Evolutionary conservation across 2,888 invertebrate species (phyloP).

Genomic region (Coremacera marginata): DNA sequence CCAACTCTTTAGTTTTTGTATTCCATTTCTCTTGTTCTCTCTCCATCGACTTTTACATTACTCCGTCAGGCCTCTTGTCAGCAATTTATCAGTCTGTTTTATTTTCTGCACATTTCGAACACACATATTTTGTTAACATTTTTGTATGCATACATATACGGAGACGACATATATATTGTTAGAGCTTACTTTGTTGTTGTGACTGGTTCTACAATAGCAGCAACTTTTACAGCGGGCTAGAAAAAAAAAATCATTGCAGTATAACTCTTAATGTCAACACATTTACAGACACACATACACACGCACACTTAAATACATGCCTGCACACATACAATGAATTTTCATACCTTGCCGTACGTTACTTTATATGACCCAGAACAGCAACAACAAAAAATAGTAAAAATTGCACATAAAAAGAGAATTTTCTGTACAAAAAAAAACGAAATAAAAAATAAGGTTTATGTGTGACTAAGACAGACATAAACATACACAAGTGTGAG

Average conservation of each 20-base stretch:
- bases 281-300: background rate
- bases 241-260: background rate
- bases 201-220: no score
- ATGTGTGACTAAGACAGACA: no score
- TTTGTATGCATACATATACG: background rate
- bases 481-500: no score
- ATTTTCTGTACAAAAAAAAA: background rate
- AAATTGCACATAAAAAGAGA: background rate
- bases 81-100: conserved; percentile 8
- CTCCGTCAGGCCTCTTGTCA: background rate
- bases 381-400: background rate
- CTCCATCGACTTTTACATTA: background rate
- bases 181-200: background rate
- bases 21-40: background rate
- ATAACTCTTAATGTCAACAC: background rate
- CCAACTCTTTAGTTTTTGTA: background rate
- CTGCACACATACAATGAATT: background rate
- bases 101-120: background rate
- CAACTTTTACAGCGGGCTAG: no score
- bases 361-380: background rate
- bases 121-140: background rate
- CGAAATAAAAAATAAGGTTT: no score
- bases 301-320: no score
- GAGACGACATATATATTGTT: background rate
- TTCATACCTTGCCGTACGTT: background rate